Conservation (phyloP, 2,888 invertebrate species). For the Chrysolina americana region DNA sequence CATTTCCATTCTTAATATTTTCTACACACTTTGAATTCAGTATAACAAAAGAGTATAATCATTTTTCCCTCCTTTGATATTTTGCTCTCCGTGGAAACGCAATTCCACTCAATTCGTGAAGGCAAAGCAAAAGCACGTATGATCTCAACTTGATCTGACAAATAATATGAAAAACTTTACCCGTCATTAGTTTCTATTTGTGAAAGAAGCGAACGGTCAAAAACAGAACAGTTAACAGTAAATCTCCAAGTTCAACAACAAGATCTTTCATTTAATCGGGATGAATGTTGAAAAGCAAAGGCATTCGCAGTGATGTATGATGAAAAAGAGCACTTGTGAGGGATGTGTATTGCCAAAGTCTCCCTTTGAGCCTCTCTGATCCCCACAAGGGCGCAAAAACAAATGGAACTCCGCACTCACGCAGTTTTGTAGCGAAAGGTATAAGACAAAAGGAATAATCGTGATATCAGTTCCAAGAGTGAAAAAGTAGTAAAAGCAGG, state of each 20-base stretch:
- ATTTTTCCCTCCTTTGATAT: too few species aligned
- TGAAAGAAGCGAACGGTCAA: too few species aligned
- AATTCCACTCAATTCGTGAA: too few species aligned
- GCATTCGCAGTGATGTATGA: conserved; percentile 34
- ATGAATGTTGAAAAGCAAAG: conserved; percentile 9
- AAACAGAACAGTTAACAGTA: too few species aligned
- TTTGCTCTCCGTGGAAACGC: too few species aligned
- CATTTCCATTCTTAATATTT: too few species aligned
- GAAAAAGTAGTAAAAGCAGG: background rate
- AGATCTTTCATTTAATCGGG: conserved; percentile 33
- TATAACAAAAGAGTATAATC: too few species aligned
- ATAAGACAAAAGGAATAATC: background rate
- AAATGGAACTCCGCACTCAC: conserved; percentile 11
- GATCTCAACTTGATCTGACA: too few species aligned
- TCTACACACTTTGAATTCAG: too few species aligned
- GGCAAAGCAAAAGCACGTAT: too few species aligned
- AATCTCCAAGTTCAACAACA: background rate
- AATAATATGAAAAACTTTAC: background rate
- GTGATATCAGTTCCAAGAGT: background rate
- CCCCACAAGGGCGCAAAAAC: background rate
- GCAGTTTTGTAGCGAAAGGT: background rate
- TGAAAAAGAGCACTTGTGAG: conserved; percentile 33
- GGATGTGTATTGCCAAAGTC: conserved; percentile 9
- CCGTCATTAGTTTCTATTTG: background rate
- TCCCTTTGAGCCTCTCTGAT: background rate